Evolutionary conservation across 2,797 vertebrate genomes (phyloP).

Genomic region (Parambassis ranga): DNA sequence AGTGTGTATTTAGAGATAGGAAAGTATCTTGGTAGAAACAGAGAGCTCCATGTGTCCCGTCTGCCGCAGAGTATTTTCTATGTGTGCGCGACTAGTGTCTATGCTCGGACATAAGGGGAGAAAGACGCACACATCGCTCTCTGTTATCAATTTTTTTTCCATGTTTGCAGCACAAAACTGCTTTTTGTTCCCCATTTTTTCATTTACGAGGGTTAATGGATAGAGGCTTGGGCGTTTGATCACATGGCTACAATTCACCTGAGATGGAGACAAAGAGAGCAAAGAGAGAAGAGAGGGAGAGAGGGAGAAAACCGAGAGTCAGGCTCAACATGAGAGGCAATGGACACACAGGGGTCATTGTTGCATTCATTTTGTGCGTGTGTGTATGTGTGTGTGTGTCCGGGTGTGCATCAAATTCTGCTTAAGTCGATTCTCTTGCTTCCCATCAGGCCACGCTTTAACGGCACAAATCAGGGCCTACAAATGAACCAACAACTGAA

Average conservation of each 20-base stretch:
- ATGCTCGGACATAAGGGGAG: slow-evolving; percentile 78
- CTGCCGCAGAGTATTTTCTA: slow-evolving; percentile 61
- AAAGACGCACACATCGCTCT: slow-evolving; percentile 83
- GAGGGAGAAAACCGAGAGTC: slow-evolving; percentile 76
- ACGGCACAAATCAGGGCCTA: slow-evolving; percentile 20
- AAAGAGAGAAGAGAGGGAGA: slow-evolving; percentile 78
- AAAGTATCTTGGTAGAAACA: slow-evolving; percentile 24
- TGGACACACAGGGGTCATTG: slow-evolving; percentile 82
- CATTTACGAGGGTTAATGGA: slow-evolving; percentile 86
- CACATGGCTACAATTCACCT: slow-evolving; percentile 88
- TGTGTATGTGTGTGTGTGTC: slow-evolving; percentile 26
- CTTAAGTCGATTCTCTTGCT: slow-evolving; percentile 37
- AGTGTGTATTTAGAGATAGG: slow-evolving; percentile 1
- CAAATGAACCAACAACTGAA: not conserved
- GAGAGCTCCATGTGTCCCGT: slow-evolving; percentile 62
- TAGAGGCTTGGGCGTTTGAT: slow-evolving; percentile 85
- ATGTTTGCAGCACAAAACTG: slow-evolving; percentile 85
- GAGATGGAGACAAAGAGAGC: slow-evolving; percentile 85
- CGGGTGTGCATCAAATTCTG: slow-evolving; percentile 39
- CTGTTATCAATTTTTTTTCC: slow-evolving; percentile 84
- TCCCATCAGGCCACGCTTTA: slow-evolving; percentile 47
- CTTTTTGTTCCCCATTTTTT: slow-evolving; percentile 85
- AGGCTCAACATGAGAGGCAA: slow-evolving; percentile 72
- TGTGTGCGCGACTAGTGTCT: slow-evolving; percentile 72
- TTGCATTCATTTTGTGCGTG: slow-evolving; percentile 66